Evolutionary conservation across 2,797 vertebrate species (phyloP).

Genomic region (Leucoraja ocellata): DNA sequence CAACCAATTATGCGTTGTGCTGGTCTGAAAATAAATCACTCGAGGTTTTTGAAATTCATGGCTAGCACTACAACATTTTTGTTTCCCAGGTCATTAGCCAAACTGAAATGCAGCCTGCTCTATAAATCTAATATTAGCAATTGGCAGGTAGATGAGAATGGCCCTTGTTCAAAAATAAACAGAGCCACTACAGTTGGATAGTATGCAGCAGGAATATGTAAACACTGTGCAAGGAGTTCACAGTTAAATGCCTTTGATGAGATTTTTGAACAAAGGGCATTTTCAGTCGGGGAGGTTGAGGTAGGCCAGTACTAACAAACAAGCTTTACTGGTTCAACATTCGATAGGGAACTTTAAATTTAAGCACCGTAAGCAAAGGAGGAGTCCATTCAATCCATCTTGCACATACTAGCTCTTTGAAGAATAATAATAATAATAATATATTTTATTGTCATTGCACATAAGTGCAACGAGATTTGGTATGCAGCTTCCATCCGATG

Average conservation of each 20-base stretch:
- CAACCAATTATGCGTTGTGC: neutral
- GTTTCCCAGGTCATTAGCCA: neutral
- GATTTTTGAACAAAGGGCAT: neutral
- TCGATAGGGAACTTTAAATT: neutral
- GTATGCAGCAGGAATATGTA: neutral
- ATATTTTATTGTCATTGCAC: too few relatives aligned
- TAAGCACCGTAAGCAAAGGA: too few relatives aligned
- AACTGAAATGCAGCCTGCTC: neutral
- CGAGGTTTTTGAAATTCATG: neutral
- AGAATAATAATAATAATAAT: too few relatives aligned
- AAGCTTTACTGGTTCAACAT: neutral
- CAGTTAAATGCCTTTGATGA: neutral
- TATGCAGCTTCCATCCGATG: too few relatives aligned
- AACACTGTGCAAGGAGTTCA: neutral
- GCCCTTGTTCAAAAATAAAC: constrained; percentile 18
- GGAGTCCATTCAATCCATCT: neutral
- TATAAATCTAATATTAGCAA: constrained; percentile 18
- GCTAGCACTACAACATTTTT: neutral
- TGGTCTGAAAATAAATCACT: neutral
- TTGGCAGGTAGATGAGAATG: constrained; percentile 1
- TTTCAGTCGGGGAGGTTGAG: neutral
- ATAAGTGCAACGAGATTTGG: too few relatives aligned
- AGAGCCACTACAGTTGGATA: neutral
- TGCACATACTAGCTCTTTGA: neutral
- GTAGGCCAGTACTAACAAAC: neutral